Base-by-base conservation (phyloP, 2,888 invertebrate species). In the Drosophila meridiana region DNA sequence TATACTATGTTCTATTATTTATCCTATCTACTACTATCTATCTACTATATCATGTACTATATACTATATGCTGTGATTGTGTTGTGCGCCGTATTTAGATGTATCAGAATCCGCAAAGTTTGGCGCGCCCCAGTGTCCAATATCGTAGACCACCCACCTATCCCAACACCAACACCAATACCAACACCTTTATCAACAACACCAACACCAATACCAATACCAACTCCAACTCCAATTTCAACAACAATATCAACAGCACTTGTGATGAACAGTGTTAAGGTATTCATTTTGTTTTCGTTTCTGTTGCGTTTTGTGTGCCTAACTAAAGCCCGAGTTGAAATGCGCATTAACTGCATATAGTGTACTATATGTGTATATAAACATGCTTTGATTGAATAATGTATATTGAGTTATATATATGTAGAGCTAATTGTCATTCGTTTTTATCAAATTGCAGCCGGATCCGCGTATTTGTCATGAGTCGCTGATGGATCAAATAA, bases 401-500 rank as follows among this genome's bases (percentile, higher is more conserved):
- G 32, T 26, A 57, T 32, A 13, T 32, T 6, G 1, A 20, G 20
- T 43, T 32, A 2, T 8, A 43, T 1, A 28, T 0, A 3, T 2
- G 20, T 20, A 26, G 14, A 58, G 4, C 38, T 52, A 52, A 70
- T 20, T 58, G 0, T 9, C 45, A 26, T 52, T 8, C 14, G 0
- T 0, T 52, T 66, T 36, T 28, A 69, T 55, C 58, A 13, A 38
- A 55, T 94, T 93, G 61, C 93, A 96, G 95, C 96, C 96, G 68
- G 97, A 97, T 93, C 96, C 97, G 0, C 95, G 96, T 69, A 94
- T 95, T 40, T 96, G 96, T 86, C 96, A 97, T 93, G 97, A 97
- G 80, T 98, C 98, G 0, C 94, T 98, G n/a, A 97, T 98, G 97
- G 98, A 98, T 94, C 98, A 98, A 92, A 98, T 98, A 73, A 96